phyloP scores from a whole-genome alignment of 2,888 invertebrate species.

The Amphipoea lucens region DNA sequence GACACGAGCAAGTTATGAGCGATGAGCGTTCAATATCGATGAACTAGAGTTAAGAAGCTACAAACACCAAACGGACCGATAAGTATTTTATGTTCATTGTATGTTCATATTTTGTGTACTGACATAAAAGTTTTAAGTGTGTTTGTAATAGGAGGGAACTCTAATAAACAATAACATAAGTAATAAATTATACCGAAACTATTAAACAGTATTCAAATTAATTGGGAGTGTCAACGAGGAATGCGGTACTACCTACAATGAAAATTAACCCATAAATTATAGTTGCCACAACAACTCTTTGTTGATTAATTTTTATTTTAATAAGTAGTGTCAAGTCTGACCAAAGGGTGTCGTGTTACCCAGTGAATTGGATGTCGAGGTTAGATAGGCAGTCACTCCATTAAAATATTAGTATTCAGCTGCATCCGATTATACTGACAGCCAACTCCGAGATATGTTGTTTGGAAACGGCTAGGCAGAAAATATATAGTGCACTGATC shows the following conservation, averaged over 20 bases:
- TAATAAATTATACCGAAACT: not conserved
- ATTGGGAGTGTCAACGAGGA: constrained; percentile 1
- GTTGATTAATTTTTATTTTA: not conserved
- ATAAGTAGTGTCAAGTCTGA: not conserved
- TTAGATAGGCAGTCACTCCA: not conserved
- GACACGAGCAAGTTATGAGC: constrained; percentile 34
- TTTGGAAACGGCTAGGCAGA: not conserved
- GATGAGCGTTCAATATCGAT: not conserved
- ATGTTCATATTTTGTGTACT: too few relatives aligned
- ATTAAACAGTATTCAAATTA: constrained; percentile 15
- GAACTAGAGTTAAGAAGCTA: not conserved
- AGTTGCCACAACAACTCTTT: not conserved
- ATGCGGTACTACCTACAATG: not conserved
- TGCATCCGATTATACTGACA: not conserved
- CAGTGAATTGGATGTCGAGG: not conserved
- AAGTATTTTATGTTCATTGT: too few relatives aligned
- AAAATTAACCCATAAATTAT: not conserved
- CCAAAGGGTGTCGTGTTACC: not conserved
- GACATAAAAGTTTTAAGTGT: not conserved
- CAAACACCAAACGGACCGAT: too few relatives aligned
- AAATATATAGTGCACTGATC: not conserved
- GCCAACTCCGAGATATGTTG: not conserved
- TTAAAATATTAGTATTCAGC: not conserved
- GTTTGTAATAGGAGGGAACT: too few relatives aligned
- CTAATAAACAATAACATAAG: not conserved